Evolutionary conservation across 2,113 vertebrate species (phyloP).

Genomic region (Hemiscyllium ocellatum): DNA sequence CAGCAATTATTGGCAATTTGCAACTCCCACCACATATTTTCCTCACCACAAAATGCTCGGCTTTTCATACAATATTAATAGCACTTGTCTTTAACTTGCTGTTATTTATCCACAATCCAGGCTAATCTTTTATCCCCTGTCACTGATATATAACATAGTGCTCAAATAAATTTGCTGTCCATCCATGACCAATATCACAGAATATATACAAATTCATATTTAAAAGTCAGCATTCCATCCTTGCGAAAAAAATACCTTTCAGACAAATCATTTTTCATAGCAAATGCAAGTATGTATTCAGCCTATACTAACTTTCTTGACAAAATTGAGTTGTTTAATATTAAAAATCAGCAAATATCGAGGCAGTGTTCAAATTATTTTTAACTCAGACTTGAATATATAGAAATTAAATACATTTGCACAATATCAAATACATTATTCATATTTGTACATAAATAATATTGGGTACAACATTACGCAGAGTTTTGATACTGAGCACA

Average conservation of each 20-base stretch:
- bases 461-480: neutral
- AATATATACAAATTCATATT: neutral
- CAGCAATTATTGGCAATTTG: neutral
- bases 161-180: neutral
- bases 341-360: conserved; percentile 3
- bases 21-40: too few relatives aligned
- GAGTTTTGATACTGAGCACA: neutral
- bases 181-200: neutral
- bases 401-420: neutral
- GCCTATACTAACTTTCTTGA: neutral
- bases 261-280: neutral
- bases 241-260: neutral
- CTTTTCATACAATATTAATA: too few relatives aligned
- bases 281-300: neutral
- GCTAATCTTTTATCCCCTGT: neutral
- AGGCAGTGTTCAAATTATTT: neutral
- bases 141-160: neutral
- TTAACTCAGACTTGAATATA: neutral
- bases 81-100: neutral
- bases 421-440: neutral
- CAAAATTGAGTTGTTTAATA: conserved; percentile 12
- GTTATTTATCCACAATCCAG: neutral
- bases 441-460: neutral
- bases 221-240: neutral
- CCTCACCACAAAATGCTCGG: neutral